Conservation (phyloP, 2,797 vertebrate genomes). For the Dryobates pubescens region DNA sequence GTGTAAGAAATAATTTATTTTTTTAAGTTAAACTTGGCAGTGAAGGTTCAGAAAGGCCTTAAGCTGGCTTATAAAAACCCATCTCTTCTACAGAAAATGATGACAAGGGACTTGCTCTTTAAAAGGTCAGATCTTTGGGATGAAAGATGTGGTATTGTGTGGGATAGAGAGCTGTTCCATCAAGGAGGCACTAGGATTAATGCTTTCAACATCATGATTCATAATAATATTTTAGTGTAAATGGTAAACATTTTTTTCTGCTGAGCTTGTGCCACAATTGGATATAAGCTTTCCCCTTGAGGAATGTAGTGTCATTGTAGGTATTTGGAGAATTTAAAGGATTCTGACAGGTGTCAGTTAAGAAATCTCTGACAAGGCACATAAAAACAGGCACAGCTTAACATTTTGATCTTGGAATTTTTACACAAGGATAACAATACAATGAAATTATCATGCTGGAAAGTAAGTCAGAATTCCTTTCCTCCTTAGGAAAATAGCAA, state of each 20-base stretch:
- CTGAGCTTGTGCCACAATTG: background rate
- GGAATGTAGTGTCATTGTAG: background rate
- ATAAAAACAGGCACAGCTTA: background rate
- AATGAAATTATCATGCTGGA: background rate
- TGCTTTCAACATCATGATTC: background rate
- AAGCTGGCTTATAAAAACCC: conserved; percentile 61
- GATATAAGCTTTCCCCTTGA: background rate
- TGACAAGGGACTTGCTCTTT: conserved; percentile 55
- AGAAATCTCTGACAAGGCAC: background rate
- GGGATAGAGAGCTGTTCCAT: background rate
- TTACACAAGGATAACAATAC: background rate
- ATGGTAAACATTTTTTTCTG: background rate
- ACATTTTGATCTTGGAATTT: conserved; percentile 8
- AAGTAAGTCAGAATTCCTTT: background rate
- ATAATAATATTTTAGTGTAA: conserved; percentile 8
- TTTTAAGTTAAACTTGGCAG: conserved; percentile 48
- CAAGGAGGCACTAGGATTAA: background rate
- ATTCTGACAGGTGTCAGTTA: background rate
- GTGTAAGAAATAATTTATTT: conserved; percentile 13
- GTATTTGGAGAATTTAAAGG: background rate
- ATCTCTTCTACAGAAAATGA: conserved; percentile 4
- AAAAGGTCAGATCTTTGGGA: conserved; percentile 71
- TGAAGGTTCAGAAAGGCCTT: conserved; percentile 28
- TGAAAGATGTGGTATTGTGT: background rate
- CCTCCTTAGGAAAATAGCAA: background rate